These are phyloP conservation scores for Vanessa cardui DNA, from an alignment of 2,888 invertebrate genomes.

Conservation along the genomic window DNA sequence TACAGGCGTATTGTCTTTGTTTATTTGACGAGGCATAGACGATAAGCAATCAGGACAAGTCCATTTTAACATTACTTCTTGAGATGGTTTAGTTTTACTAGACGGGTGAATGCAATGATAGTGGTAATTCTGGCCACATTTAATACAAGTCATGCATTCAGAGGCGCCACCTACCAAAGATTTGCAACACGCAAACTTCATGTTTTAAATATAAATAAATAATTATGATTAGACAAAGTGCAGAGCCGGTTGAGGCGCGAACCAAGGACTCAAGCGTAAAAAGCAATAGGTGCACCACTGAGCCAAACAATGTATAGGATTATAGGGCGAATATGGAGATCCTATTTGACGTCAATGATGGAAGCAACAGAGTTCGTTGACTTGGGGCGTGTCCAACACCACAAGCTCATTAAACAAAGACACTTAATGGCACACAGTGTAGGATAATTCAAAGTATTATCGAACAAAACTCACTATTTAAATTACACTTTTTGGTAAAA, in stretches of 20 bases:
- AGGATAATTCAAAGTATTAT: neutral
- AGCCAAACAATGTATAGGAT: neutral
- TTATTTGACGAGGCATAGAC: neutral
- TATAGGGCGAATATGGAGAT: neutral
- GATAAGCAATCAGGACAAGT: neutral
- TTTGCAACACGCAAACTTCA: conserved; percentile 1
- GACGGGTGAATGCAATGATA: conserved; percentile 2
- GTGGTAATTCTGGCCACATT: conserved; percentile 2
- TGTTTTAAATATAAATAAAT: conserved; percentile 5
- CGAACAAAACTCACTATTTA: neutral
- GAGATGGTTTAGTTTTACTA: conserved; percentile 22
- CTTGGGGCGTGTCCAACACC: neutral
- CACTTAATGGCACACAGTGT: neutral
- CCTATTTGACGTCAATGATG: neutral
- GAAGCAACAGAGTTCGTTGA: conserved; percentile 1
- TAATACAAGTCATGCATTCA: conserved; percentile 6
- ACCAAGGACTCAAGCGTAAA: neutral
- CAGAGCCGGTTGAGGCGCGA: neutral
- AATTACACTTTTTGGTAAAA: neutral
- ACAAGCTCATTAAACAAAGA: neutral
- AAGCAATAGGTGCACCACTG: neutral
- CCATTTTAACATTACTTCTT: conserved; percentile 2
- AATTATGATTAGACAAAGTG: conserved; percentile 2
- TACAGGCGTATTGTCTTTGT: conserved; percentile 1
- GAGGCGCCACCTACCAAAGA: neutral